A percentile compares a stretch with the other conserved stretches of the same genome.
Conservation (phyloP, 2,113 vertebrate genomes). For the Seriola aureovittata region DNA sequence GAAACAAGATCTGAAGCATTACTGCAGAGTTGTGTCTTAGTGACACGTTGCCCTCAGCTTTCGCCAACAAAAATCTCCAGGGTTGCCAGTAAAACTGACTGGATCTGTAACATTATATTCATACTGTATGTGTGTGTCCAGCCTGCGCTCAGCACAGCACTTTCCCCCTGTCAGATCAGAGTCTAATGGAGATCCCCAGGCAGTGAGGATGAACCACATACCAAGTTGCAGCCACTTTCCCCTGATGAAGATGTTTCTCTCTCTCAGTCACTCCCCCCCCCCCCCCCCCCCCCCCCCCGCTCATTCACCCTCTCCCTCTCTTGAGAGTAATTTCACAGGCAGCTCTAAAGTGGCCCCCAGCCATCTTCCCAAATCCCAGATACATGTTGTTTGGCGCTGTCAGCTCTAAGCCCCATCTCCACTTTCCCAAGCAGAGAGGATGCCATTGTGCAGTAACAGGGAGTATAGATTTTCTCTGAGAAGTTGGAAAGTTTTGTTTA, state of each 20-base stretch:
- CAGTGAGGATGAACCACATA: constrained; percentile 65
- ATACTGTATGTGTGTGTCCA: constrained; percentile 47
- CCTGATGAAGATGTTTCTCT: constrained; percentile 79
- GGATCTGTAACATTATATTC: constrained; percentile 46
- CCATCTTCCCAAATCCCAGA: constrained; percentile 83
- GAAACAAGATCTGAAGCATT: constrained; percentile 50
- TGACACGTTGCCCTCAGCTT: constrained; percentile 55
- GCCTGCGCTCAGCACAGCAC: constrained; percentile 72
- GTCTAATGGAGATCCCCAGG: constrained; percentile 83
- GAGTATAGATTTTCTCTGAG: constrained; percentile 82
- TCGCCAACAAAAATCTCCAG: constrained; percentile 54
- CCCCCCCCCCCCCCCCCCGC: constrained; percentile 19
- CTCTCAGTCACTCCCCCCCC: constrained; percentile 70
- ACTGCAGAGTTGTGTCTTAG: constrained; percentile 46
- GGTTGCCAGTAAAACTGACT: constrained; percentile 61
- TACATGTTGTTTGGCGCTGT: constrained; percentile 81
- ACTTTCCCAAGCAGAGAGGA: constrained; percentile 68
- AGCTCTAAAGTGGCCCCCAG: constrained; percentile 84
- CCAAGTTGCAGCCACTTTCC: constrained; percentile 68
- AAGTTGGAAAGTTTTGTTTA: constrained; percentile 81
- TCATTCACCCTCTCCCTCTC: constrained; percentile 71
- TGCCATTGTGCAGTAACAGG: constrained; percentile 77
- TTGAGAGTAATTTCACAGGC: constrained; percentile 87
- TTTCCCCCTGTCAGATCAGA: constrained; percentile 75
- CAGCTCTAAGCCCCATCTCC: constrained; percentile 73